These are phyloP conservation scores for Pelobates fuscus DNA, from an alignment of 2,113 vertebrate species.

Conservation along the genomic window DNA sequence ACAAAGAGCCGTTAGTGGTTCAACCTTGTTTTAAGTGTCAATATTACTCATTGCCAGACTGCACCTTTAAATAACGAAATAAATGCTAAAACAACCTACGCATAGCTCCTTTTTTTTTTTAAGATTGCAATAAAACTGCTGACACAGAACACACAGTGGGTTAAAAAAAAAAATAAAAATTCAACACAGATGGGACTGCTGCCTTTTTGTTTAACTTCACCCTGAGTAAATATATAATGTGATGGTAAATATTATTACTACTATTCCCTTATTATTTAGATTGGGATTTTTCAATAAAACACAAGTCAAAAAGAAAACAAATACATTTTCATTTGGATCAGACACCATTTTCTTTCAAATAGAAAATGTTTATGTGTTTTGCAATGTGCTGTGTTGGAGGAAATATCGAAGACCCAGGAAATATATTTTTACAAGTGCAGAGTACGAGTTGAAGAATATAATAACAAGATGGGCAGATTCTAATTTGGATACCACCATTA, in stretches of 20 bases:
- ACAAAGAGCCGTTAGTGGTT: too few relatives aligned
- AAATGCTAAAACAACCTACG: too few relatives aligned
- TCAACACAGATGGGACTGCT: conserved; percentile 27
- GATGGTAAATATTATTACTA: conserved; percentile 42
- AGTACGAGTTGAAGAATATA: neutral
- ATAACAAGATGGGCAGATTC: conserved; percentile 7
- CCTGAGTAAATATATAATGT: conserved; percentile 43
- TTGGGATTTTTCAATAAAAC: conserved; percentile 38
- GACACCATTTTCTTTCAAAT: conserved; percentile 25
- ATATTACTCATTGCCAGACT: neutral
- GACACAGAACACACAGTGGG: conserved; percentile 23
- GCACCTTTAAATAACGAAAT: neutral
- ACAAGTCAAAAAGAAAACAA: conserved; percentile 41
- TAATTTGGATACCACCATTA: conserved; percentile 9
- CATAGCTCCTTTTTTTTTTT: too few relatives aligned
- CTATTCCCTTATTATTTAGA: conserved; percentile 41
- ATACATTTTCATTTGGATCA: conserved; percentile 21
- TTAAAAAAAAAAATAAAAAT: conserved; percentile 9
- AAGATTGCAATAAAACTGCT: conserved; percentile 21
- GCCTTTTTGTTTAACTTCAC: conserved; percentile 34
- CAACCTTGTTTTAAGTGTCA: too few relatives aligned
- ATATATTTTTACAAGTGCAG: conserved; percentile 43
- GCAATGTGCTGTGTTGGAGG: conserved; percentile 23
- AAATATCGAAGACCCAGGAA: conserved; percentile 19
- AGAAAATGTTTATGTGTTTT: conserved; percentile 30